Conservation (phyloP, 2,797 vertebrate species). For the Gephyroberyx darwinii region DNA sequence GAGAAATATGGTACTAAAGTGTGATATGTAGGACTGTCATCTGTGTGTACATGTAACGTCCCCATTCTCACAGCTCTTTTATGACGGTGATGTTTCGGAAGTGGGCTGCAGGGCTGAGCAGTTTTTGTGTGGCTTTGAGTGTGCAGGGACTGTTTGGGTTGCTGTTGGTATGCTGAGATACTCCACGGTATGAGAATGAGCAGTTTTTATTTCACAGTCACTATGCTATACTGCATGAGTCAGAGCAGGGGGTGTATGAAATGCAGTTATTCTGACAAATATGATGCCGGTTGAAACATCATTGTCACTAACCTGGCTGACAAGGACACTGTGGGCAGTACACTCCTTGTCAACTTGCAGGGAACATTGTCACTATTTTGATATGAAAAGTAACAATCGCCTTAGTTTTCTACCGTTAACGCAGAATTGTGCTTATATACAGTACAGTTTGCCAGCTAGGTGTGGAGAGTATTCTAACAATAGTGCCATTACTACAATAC, state of each 20-base stretch:
- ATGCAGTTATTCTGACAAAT: conserved; percentile 13
- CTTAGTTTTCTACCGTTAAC: conserved; percentile 17
- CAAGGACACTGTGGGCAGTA: conserved; percentile 2
- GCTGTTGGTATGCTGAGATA: background rate
- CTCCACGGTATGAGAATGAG: background rate
- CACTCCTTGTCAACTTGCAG: background rate
- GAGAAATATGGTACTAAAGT: background rate
- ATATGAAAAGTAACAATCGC: conserved; percentile 7
- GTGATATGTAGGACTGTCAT: background rate
- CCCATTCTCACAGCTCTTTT: background rate
- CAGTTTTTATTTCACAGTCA: conserved; percentile 15
- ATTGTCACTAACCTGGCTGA: conserved; percentile 17
- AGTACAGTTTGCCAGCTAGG: conserved; percentile 14
- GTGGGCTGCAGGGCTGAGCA: background rate
- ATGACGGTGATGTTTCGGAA: background rate
- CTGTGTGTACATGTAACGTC: background rate
- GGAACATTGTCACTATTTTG: conserved; percentile 10
- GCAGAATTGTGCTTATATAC: background rate
- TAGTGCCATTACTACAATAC: conserved; percentile 51
- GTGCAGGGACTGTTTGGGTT: background rate
- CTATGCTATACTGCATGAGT: conserved; percentile 12
- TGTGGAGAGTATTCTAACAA: conserved; percentile 42
- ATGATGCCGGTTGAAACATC: background rate
- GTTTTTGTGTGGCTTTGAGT: background rate
- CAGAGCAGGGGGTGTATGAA: conserved; percentile 13